These are phyloP conservation scores for Rhinolophus sinicus DNA, from an alignment of 2,113 vertebrate species.

Conservation along the genomic window DNA sequence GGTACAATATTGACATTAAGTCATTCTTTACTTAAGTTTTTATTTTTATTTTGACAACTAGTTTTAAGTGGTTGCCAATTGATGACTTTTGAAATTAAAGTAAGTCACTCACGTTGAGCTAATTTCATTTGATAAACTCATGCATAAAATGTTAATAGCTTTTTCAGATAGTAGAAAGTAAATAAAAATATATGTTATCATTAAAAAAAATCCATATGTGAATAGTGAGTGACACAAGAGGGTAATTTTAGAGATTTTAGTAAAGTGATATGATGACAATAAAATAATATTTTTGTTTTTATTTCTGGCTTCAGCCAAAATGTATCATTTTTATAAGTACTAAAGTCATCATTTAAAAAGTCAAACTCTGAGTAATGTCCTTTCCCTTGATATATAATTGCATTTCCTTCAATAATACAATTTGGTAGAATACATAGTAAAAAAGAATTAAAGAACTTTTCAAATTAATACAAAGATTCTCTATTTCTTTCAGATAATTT, in stretches of 20 bases:
- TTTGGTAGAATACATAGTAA: not conserved
- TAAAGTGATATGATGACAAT: not conserved
- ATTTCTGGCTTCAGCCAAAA: not conserved
- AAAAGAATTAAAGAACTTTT: not conserved
- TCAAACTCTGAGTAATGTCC: not conserved
- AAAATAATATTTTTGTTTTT: not conserved
- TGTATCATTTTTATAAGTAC: not conserved
- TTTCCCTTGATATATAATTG: not conserved
- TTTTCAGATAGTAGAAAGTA: not conserved
- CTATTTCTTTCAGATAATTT: not conserved
- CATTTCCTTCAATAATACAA: constrained; percentile 5
- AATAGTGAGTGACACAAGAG: not conserved
- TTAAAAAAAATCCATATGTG: not conserved
- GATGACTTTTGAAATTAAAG: constrained; percentile 12
- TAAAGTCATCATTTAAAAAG: not conserved
- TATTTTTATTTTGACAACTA: constrained; percentile 10
- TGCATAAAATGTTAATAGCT: constrained; percentile 10
- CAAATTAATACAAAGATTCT: not conserved
- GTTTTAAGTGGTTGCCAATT: not conserved
- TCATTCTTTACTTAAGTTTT: not conserved
- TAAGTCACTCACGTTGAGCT: not conserved
- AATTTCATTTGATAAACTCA: not conserved
- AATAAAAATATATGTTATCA: not conserved
- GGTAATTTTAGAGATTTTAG: not conserved
- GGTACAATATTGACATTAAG: not conserved